Conservation (phyloP, 2,797 vertebrate genomes). For the Huso huso region DNA sequence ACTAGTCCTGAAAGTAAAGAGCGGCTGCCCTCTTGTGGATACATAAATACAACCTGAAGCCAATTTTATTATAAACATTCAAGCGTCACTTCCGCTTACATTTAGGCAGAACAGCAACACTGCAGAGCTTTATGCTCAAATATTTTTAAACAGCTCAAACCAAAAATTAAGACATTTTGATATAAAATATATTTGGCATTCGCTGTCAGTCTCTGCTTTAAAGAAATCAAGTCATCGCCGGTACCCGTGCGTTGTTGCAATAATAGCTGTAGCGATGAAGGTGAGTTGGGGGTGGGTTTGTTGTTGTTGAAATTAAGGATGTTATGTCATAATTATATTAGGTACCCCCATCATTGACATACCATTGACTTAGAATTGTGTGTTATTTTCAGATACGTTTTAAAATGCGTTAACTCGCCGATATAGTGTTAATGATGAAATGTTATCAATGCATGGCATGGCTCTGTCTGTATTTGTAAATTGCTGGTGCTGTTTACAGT, state of each 20-base stretch:
- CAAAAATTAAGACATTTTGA: slow-evolving; percentile 8
- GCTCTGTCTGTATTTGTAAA: too few relatives aligned
- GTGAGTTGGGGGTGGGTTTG: slow-evolving; percentile 26
- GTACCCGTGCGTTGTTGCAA: slow-evolving; percentile 6
- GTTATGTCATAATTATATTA: too few relatives aligned
- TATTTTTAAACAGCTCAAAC: slow-evolving; percentile 15
- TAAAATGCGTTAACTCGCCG: background rate
- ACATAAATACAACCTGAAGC: too few relatives aligned
- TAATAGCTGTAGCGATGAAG: slow-evolving; percentile 33
- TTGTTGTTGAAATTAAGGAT: slow-evolving; percentile 1
- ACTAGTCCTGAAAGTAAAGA: too few relatives aligned
- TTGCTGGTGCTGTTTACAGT: too few relatives aligned
- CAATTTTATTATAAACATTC: slow-evolving; percentile 28
- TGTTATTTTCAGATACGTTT: slow-evolving; percentile 8
- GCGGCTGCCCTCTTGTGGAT: too few relatives aligned
- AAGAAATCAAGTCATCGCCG: background rate
- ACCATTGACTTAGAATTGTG: background rate
- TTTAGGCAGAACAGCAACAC: slow-evolving; percentile 36
- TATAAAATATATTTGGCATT: background rate
- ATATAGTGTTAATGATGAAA: background rate
- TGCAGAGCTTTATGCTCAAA: slow-evolving; percentile 16
- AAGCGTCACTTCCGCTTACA: slow-evolving; percentile 40
- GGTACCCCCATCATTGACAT: background rate
- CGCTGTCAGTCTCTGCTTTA: background rate
- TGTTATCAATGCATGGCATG: background rate